These are phyloP conservation scores for Thomomys bottae DNA, from an alignment of 2,113 vertebrate species.

Conservation along the genomic window DNA sequence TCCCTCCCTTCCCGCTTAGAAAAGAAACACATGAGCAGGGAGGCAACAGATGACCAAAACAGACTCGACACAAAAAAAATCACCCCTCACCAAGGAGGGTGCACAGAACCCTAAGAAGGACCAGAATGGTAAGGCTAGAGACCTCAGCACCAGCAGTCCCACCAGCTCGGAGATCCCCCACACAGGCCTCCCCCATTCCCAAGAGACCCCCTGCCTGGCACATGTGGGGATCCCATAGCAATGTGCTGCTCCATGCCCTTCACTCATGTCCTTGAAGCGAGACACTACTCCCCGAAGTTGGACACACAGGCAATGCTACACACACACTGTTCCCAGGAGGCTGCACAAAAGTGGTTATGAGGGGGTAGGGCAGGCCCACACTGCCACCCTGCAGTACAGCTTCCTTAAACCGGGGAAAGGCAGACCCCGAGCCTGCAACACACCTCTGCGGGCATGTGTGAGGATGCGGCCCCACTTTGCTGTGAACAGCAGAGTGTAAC, in stretches of 20 bases:
- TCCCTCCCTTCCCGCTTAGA: neutral
- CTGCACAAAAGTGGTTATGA: rapidly evolving
- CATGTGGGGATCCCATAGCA: neutral
- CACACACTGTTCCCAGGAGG: neutral
- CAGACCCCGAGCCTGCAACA: rapidly evolving
- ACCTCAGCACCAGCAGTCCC: rapidly evolving
- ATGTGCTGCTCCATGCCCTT: rapidly evolving
- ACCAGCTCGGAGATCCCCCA: no score
- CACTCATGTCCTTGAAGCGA: neutral
- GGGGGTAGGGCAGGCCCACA: no score
- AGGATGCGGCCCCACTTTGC: neutral
- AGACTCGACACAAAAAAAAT: neutral
- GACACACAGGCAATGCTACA: neutral
- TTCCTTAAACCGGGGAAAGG: neutral
- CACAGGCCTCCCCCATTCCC: rapidly evolving
- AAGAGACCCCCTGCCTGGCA: neutral
- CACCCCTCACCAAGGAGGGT: neutral
- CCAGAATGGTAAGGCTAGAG: neutral
- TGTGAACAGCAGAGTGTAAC: neutral
- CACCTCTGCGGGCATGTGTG: no score
- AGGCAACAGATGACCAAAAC: neutral
- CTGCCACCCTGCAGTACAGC: no score
- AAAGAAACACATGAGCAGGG: rapidly evolving
- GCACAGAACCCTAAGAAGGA: neutral
- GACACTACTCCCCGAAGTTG: rapidly evolving